These are phyloP conservation scores for Ramphastos sulfuratus DNA, from an alignment of 2,113 vertebrate genomes.

Conservation along the genomic window DNA sequence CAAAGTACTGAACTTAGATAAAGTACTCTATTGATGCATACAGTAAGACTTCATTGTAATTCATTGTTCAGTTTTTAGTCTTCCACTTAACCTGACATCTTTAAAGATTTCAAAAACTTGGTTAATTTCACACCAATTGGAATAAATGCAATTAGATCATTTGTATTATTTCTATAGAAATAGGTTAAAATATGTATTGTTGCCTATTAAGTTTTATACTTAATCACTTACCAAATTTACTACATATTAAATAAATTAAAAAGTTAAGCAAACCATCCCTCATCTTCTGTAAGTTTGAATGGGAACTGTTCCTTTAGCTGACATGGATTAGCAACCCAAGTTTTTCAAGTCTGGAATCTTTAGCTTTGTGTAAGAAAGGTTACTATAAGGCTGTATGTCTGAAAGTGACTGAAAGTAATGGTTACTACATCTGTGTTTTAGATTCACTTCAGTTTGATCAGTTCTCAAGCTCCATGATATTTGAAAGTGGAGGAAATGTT, in stretches of 20 bases:
- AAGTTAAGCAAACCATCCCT: background rate
- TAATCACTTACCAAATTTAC: background rate
- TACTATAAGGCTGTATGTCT: background rate
- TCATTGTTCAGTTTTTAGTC: background rate
- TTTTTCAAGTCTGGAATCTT: background rate
- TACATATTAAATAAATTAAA: background rate
- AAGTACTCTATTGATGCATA: accelerated
- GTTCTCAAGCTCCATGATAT: background rate
- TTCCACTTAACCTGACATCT: background rate
- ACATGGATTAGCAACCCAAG: background rate
- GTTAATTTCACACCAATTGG: background rate
- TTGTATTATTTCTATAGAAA: background rate
- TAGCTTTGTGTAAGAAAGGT: background rate
- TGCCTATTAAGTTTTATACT: background rate
- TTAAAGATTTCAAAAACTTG: background rate
- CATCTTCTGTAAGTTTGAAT: background rate
- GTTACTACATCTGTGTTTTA: background rate
- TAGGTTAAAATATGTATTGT: background rate
- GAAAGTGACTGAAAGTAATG: background rate
- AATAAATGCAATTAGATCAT: background rate
- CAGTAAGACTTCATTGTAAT: background rate
- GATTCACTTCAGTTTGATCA: background rate
- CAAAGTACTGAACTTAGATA: background rate
- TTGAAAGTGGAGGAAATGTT: background rate
- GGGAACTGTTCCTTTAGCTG: background rate